These are phyloP conservation scores for Cephus pygmeus DNA, from an alignment of 2,888 invertebrate species.

Conservation along the genomic window DNA sequence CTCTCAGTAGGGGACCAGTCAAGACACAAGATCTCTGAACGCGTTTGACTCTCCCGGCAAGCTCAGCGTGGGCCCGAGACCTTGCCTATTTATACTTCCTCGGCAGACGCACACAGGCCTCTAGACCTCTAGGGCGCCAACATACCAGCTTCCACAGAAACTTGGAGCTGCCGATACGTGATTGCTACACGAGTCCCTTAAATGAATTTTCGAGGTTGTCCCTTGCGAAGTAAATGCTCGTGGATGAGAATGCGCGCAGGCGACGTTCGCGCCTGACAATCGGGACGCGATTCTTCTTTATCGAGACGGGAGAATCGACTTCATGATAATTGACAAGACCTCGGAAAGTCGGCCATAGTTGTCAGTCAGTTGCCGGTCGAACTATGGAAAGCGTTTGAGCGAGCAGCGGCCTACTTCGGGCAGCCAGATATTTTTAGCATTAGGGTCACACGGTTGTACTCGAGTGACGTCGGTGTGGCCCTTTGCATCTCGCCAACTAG, in stretches of 20 bases:
- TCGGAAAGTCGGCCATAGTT: neutral
- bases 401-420: conserved; percentile 51
- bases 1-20: conserved; percentile 41
- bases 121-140: neutral
- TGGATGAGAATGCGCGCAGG: neutral
- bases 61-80: conserved; percentile 54
- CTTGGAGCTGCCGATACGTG: neutral
- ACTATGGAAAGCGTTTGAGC: conserved; percentile 57
- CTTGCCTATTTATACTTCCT: conserved; percentile 58
- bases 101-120: conserved; percentile 14
- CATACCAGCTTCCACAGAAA: neutral
- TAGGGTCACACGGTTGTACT: conserved; percentile 51
- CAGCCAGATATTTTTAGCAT: conserved; percentile 57
- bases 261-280: neutral
- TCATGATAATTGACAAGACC: neutral
- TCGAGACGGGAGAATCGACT: neutral
- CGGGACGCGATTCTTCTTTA: neutral
- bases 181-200: neutral
- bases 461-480: neutral
- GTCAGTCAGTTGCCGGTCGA: conserved; percentile 21
- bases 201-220: neutral
- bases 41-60: conserved; percentile 41
- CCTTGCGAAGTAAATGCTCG: neutral
- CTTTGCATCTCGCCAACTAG: neutral
- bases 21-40: conserved; percentile 26